Evolutionary conservation across 2,888 invertebrate species (phyloP).

Genomic region (Eubasilissa splendida): DNA sequence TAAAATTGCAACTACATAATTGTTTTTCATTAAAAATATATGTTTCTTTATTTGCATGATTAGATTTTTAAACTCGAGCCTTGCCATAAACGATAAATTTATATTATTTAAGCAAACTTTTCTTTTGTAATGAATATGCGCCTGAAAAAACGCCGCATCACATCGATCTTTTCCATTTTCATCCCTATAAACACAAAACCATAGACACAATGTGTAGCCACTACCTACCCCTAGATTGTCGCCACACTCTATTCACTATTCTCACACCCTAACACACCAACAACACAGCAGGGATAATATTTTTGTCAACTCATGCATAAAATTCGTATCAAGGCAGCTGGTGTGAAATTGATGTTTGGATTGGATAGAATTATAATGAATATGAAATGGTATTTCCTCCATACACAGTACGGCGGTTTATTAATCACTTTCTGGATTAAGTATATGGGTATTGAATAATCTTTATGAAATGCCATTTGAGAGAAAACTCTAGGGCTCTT

Average conservation of each 20-base stretch:
- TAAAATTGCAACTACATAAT: no score
- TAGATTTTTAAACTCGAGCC: no score
- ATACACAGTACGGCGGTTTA: slow-evolving; percentile 42
- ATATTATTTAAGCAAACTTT: no score
- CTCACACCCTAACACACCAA: slow-evolving; percentile 22
- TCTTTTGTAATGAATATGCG: not conserved
- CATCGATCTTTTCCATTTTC: slow-evolving; percentile 22
- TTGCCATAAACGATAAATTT: no score
- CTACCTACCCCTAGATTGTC: not conserved
- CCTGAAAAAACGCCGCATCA: slow-evolving; percentile 4
- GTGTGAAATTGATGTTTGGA: slow-evolving; percentile 59
- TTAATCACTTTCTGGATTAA: slow-evolving; percentile 53
- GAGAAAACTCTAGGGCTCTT: not conserved
- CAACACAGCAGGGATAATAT: slow-evolving; percentile 54
- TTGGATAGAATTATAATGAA: slow-evolving; percentile 58
- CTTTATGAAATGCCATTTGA: slow-evolving; percentile 9
- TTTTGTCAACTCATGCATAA: slow-evolving; percentile 59
- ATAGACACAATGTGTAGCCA: slow-evolving; percentile 8
- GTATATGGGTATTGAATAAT: slow-evolving; percentile 23
- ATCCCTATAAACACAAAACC: slow-evolving; percentile 19
- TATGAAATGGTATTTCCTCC: slow-evolving; percentile 56
- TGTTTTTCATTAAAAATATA: no score
- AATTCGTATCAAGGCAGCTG: slow-evolving; percentile 59
- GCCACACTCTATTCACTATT: slow-evolving; percentile 30
- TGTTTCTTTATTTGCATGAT: no score